Base-by-base conservation (phyloP, 37 sponge, comb jelly and placozoan species). In the Oopsacas minuta region DNA sequence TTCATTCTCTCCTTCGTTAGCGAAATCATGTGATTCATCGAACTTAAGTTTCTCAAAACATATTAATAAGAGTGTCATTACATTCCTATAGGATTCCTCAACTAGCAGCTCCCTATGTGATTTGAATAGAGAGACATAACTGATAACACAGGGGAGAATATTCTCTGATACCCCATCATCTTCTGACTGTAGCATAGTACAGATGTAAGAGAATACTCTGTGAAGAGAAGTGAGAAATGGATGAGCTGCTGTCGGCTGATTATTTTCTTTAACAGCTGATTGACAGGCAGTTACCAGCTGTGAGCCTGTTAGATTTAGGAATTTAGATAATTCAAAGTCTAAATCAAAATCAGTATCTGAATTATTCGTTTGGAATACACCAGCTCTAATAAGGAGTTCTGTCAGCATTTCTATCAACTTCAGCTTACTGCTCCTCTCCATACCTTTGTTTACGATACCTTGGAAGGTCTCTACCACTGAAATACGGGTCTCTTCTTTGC, bases 81-180 rank as follows among this genome's bases (percentile, higher is more conserved):
- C 30, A 3, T 36, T 38, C 5, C 1, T 5, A 23, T 82, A 38
- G 3, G 36, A 7, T n/a, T n/a, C 75, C 22, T 61, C 75, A 7
- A 34, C 28, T n/a, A 61, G 75, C 75, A 61, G 22, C 17, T 12
- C 75, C 22, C 30, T 39, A 28, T 83, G 23, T 83, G 91, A 91
- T 91, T 95, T 95, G 30, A 95, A 81, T 0, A 90, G 36, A 3
- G 87, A 52, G 0, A 93, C 86, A 52, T 93, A 95, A 69, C 82
- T 82, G 0, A 86, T 61, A 28, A 89, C 87, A 85, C 93, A 95
- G 0, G 53, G 83, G 20, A 95, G 86, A 23, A 95, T 84, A 84
- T 85, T 86, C 82, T 91, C 91, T 10, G 96, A 95, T 0, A 95
- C 92, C 37, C 87, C 96, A 88, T 95, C 96, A 39, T 93, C 96